These are phyloP conservation scores for Littorina saxatilis DNA, from an alignment of 1,140 invertebrate species.

Conservation along the genomic window DNA sequence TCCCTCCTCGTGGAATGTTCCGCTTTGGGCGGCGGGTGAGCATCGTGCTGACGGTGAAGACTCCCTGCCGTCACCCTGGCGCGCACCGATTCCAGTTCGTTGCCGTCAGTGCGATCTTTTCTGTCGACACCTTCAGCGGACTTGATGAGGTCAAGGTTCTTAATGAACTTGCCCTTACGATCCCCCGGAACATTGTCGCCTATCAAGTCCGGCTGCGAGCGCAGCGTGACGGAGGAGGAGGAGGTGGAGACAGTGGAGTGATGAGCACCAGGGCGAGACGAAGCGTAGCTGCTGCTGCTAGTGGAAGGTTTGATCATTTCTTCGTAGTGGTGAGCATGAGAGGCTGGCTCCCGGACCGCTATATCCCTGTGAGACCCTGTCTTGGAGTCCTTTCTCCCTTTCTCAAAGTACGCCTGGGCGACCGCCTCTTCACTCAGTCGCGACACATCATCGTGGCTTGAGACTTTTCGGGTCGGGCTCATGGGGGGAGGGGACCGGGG, in stretches of 20 bases:
- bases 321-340: slow-evolving; percentile 1
- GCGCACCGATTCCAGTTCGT: slow-evolving; percentile 22
- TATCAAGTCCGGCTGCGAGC: slow-evolving; percentile 31
- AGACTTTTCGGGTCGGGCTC: slow-evolving; percentile 14
- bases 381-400: background rate
- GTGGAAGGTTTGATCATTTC: background rate
- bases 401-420: background rate
- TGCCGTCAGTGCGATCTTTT: background rate
- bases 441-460: slow-evolving; percentile 31
- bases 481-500: slow-evolving; percentile 31
- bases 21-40: slow-evolving; percentile 14
- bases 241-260: slow-evolving; percentile 5
- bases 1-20: slow-evolving; percentile 41
- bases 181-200: slow-evolving; percentile 29
- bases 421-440: slow-evolving; percentile 1
- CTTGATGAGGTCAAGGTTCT: slow-evolving; percentile 34
- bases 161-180: slow-evolving; percentile 37
- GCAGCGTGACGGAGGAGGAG: background rate
- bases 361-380: background rate
- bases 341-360: background rate
- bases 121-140: slow-evolving; percentile 21
- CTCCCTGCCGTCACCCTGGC: slow-evolving; percentile 31
- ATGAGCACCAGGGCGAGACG: slow-evolving; percentile 12
- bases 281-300: background rate
- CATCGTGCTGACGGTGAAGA: background rate